These are phyloP conservation scores for Corythoichthys haematopterus DNA, from an alignment of 2,113 vertebrate genomes.

Conservation along the genomic window DNA sequence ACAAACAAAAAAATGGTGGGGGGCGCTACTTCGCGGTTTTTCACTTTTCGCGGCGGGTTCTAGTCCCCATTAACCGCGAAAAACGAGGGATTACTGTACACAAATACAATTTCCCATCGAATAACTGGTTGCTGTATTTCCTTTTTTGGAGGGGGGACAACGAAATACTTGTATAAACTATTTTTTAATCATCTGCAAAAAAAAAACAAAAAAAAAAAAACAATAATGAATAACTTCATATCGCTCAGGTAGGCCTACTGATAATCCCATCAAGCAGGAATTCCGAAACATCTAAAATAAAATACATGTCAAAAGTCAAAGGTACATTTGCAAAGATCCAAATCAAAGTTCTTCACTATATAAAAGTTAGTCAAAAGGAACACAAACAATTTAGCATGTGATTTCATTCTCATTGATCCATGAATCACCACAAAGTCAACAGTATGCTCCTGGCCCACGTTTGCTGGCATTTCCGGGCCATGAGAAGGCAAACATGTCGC, in stretches of 20 bases:
- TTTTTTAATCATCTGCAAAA: too few relatives aligned
- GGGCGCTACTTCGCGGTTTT: too few relatives aligned
- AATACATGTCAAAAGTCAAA: not conserved
- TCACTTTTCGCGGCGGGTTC: too few relatives aligned
- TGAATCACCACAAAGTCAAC: not conserved
- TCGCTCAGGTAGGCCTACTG: not conserved
- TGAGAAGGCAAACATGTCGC: slow-evolving; percentile 30
- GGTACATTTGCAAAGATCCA: not conserved
- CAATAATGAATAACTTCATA: too few relatives aligned
- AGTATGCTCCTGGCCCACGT: not conserved
- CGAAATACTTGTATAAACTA: too few relatives aligned
- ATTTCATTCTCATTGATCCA: not conserved
- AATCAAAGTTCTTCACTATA: not conserved
- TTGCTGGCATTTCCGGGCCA: slow-evolving; percentile 6
- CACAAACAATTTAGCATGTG: not conserved
- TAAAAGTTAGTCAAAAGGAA: not conserved
- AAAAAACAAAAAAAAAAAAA: too few relatives aligned
- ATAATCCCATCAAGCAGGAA: not conserved
- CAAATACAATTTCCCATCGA: too few relatives aligned
- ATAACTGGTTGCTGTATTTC: too few relatives aligned
- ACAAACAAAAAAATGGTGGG: too few relatives aligned
- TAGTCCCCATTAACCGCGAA: too few relatives aligned
- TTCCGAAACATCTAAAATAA: not conserved
- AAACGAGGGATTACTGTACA: too few relatives aligned
- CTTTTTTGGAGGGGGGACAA: too few relatives aligned